These are phyloP conservation scores for Threskiornis aethiopicus DNA, from an alignment of 2,797 vertebrate species.

Conservation along the genomic window DNA sequence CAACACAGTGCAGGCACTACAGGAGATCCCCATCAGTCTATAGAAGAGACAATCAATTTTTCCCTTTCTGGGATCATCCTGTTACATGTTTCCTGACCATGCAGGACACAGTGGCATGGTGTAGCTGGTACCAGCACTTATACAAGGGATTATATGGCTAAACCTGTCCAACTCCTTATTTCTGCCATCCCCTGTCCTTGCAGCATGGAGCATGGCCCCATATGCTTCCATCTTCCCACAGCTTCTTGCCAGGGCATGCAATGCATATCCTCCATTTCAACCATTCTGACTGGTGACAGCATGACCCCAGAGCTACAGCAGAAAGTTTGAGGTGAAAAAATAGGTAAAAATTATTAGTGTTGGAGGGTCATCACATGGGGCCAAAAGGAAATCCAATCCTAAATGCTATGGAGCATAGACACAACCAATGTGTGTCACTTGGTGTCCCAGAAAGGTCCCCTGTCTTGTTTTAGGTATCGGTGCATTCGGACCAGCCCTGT, in stretches of 20 bases:
- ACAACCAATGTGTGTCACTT: not conserved
- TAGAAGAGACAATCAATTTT: not conserved
- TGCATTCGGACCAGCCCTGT: not conserved
- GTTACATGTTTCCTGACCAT: fast-evolving
- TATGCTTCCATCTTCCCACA: not conserved
- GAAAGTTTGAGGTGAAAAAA: not conserved
- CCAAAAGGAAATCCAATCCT: not conserved
- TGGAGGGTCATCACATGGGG: fast-evolving
- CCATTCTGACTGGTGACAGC: not conserved
- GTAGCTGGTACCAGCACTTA: not conserved
- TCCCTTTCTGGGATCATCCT: not conserved
- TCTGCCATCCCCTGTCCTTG: not conserved
- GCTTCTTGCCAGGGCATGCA: not conserved
- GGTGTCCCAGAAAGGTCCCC: not conserved
- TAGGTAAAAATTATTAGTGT: not conserved
- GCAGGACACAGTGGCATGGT: not conserved
- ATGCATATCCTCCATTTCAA: not conserved
- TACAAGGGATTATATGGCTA: not conserved
- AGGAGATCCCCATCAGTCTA: not conserved
- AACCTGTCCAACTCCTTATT: not conserved
- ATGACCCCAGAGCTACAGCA: not conserved
- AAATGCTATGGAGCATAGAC: not conserved
- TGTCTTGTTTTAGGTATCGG: not conserved
- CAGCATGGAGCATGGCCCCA: not conserved
- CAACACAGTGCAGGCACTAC: not conserved